Base-by-base conservation (phyloP, 1,140 invertebrate species). In the Drosophila aff. region DNA sequence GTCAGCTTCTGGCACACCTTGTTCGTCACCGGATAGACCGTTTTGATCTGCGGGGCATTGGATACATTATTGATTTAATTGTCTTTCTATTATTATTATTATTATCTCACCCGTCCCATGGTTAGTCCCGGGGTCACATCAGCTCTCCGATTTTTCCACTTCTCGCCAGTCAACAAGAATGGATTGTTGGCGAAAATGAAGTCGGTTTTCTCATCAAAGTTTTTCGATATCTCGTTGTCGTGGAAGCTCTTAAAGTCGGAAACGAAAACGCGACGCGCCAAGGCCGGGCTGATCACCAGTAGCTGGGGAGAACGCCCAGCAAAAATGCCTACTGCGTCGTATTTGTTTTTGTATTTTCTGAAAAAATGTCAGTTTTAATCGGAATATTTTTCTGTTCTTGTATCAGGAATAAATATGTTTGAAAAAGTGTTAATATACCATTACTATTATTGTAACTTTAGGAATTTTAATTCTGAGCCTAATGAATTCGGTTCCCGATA, bases 121-220 rank as follows among this genome's bases (percentile, higher is more conserved):
- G 94, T 95, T 49, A 95, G 93, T 4, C 94, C 94, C 11, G 95
- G 94, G 31, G 94, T 94, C 15, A 95, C 90, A 57, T 95, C 93
- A 10, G 89, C 91, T 38, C 95, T 82, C 11, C 94, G 92, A n/a
- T 93, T 76, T 74, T 95, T 95, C 95, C 95, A 96, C 44, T 82
- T 68, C n/a, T 94, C 91, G 18, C 93, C 94, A 13, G 78, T 79
- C 33, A 93, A 58, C 4, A 91, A 44, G 62, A 94, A 94, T 0
- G 93, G 93, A 81, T 94, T 94, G 18, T 86, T 82, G 33, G 87
- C 93, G 38, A 94, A 83, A 26, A 94, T 91, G 9, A 91, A 92
- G 76, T 94, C 94, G 0, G 76, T 60, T n/a, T 94, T 78, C 41
- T 92, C 77, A 44, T 93, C 89, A 1, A 93, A n/a, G n/a, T 76